Conservation (phyloP, 2,888 invertebrate genomes). For the Brenthis daphne region DNA sequence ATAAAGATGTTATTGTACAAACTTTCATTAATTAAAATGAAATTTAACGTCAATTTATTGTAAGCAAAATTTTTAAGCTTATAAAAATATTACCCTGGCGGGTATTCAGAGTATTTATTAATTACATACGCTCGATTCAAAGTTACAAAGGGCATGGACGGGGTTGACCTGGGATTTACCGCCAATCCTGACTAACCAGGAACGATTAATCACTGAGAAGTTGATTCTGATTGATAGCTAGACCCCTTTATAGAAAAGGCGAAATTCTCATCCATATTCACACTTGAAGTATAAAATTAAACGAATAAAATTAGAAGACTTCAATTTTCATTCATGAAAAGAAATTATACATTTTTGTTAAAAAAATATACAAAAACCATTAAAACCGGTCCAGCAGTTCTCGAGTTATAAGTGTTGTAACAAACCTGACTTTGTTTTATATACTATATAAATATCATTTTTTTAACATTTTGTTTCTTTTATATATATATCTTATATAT, state of each 20-base stretch:
- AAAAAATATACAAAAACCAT: too few species aligned
- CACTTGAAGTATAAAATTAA: too few species aligned
- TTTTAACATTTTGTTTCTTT: too few species aligned
- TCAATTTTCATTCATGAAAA: too few species aligned
- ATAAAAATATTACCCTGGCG: constrained; percentile 11
- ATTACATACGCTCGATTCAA: constrained; percentile 26
- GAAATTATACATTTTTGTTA: too few species aligned
- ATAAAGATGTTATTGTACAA: neutral
- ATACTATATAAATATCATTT: too few species aligned
- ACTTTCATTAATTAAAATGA: constrained; percentile 2
- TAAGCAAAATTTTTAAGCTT: neutral
- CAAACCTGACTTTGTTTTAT: too few species aligned
- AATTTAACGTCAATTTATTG: neutral
- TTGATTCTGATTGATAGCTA: constrained; percentile 29
- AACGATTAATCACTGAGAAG: constrained; percentile 32
- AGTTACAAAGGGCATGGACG: constrained; percentile 30
- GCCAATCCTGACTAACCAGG: constrained; percentile 21
- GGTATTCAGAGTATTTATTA: constrained; percentile 23
- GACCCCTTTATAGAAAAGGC: constrained; percentile 18
- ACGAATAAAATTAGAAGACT: too few species aligned
- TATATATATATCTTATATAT: too few species aligned
- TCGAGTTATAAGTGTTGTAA: too few species aligned
- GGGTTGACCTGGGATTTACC: constrained; percentile 23
- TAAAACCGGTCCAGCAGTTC: too few species aligned
- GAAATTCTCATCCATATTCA: constrained; percentile 10